Conservation (phyloP, 2,888 invertebrate genomes). For the Rhaphigaster nebulosa region DNA sequence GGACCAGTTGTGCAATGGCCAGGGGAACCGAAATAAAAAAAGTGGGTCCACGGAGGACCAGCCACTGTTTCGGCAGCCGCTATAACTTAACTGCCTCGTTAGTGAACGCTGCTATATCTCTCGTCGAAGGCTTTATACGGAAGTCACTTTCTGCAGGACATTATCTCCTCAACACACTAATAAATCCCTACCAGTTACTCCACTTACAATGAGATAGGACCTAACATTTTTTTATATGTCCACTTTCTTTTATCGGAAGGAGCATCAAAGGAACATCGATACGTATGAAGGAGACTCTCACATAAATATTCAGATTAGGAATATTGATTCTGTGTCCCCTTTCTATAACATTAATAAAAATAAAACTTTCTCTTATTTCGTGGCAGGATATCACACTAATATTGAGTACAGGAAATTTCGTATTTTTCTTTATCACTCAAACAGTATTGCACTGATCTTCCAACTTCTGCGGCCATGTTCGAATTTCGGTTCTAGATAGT, state of each 20-base stretch:
- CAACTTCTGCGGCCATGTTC: too few relatives aligned
- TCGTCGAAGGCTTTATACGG: not conserved
- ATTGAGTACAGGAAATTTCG: too few relatives aligned
- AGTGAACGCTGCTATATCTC: not conserved
- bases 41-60: not conserved
- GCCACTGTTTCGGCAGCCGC: conserved; percentile 42
- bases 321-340: not conserved
- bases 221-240: not conserved
- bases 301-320: not conserved
- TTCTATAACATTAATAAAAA: not conserved
- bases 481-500: too few relatives aligned
- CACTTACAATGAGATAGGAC: not conserved
- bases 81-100: conserved; percentile 39
- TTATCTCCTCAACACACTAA: not conserved
- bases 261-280: not conserved
- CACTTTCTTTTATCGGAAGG: not conserved
- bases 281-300: not conserved
- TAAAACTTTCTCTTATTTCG: not conserved
- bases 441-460: too few relatives aligned
- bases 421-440: too few relatives aligned
- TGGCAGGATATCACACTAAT: not conserved
- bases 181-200: conserved; percentile 2
- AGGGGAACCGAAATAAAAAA: not conserved
- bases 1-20: conserved; percentile 20
- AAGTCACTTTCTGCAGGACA: not conserved